A percentile compares a stretch with the other conserved stretches of the same genome.
Conservation (phyloP, 2,888 invertebrate species). For the Mamestra brassicae region DNA sequence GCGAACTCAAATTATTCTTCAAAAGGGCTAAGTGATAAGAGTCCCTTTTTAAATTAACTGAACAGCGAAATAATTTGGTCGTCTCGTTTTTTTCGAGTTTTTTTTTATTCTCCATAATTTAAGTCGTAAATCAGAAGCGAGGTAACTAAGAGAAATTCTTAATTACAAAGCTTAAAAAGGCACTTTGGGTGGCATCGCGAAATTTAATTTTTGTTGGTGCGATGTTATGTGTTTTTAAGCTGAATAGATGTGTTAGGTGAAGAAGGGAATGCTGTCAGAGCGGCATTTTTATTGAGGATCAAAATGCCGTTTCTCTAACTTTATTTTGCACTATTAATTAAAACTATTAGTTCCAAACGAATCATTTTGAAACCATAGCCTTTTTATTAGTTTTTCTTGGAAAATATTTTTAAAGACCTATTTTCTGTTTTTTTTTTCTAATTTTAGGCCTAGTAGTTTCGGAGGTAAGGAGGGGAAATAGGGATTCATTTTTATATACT, state of each 20-base stretch:
- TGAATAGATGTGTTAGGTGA: slow-evolving; percentile 13
- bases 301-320: background rate
- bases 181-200: slow-evolving; percentile 70
- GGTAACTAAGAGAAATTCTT: slow-evolving; percentile 83
- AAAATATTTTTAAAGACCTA: no score
- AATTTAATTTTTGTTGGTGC: slow-evolving; percentile 75
- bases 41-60: slow-evolving; percentile 75
- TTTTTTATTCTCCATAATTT: slow-evolving; percentile 77
- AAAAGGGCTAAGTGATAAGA: slow-evolving; percentile 75
- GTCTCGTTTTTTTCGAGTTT: slow-evolving; percentile 70
- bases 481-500: no score
- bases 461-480: no score
- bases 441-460: no score
- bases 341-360: no score
- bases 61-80: slow-evolving; percentile 71
- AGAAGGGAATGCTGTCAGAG: slow-evolving; percentile 1
- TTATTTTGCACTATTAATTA: background rate
- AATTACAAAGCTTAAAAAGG: slow-evolving; percentile 80
- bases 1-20: slow-evolving; percentile 66
- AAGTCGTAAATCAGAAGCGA: slow-evolving; percentile 81
- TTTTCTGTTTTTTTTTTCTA: no score
- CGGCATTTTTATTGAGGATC: slow-evolving; percentile 24
- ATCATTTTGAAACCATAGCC: no score
- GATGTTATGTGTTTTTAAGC: slow-evolving; percentile 42
- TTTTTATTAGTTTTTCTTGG: no score